phyloP scores from a whole-genome alignment of 2,113 vertebrate genomes.

The Melanocharis versteri region DNA sequence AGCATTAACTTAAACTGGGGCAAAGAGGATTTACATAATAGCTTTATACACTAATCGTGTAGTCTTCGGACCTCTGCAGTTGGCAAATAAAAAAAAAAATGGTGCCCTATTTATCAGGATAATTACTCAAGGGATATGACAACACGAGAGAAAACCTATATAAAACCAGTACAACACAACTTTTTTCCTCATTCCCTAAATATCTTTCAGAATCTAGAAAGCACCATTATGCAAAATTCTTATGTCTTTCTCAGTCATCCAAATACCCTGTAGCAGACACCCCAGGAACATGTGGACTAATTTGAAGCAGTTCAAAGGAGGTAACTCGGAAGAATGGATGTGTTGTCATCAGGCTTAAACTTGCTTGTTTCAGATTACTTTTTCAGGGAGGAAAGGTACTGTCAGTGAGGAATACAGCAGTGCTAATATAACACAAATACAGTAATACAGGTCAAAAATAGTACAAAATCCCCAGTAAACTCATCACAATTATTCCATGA shows the following conservation, averaged over 20 bases:
- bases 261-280: background rate
- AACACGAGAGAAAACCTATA: background rate
- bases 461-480: background rate
- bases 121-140: conserved; percentile 26
- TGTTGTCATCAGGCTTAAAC: background rate
- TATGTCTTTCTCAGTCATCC: background rate
- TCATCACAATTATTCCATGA: background rate
- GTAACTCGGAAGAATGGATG: background rate
- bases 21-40: conserved; percentile 58
- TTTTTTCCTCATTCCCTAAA: background rate
- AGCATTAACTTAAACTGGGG: conserved; percentile 54
- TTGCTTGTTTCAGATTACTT: background rate
- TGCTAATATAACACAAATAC: background rate
- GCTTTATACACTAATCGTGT: conserved; percentile 37
- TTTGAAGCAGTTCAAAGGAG: background rate
- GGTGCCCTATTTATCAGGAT: conserved; percentile 43
- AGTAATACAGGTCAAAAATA: background rate
- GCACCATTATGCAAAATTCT: background rate
- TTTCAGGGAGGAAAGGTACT: background rate
- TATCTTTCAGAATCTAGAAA: background rate
- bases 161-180: background rate
- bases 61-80: background rate
- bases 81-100: background rate
- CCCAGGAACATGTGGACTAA: background rate
- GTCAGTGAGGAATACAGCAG: background rate